Percentiles rank a stretch among this genome's conserved stretches.
Conservation (phyloP, 2,113 vertebrate species). For the Scomber scombrus region DNA sequence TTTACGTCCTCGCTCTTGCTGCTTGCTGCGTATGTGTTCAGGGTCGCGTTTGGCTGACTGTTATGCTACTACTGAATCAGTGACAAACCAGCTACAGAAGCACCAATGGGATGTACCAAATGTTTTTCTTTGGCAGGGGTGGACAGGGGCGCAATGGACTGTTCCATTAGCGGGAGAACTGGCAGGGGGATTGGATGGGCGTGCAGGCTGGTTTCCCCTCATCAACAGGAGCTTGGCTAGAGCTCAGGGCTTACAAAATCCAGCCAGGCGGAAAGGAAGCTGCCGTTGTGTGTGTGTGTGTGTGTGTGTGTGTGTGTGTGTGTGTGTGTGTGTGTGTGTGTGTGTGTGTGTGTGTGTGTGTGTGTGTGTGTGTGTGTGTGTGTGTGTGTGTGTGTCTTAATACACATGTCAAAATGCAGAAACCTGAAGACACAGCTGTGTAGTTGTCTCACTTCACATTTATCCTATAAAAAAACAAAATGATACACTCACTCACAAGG, state of each 20-base stretch:
- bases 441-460: slow-evolving; percentile 22
- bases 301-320: slow-evolving; percentile 15
- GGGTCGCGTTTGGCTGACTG: slow-evolving; percentile 57
- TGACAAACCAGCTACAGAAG: slow-evolving; percentile 77
- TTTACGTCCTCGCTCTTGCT: slow-evolving; percentile 54
- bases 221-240: slow-evolving; percentile 69
- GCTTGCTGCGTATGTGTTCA: slow-evolving; percentile 29
- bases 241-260: slow-evolving; percentile 66
- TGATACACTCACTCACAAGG: neutral
- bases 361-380: too few species aligned
- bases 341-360: neutral
- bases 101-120: slow-evolving; percentile 81
- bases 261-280: slow-evolving; percentile 54
- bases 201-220: slow-evolving; percentile 74
- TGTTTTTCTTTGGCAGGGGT: slow-evolving; percentile 70
- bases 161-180: slow-evolving; percentile 62
- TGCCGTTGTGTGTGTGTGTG: slow-evolving; percentile 5
- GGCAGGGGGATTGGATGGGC: slow-evolving; percentile 56
- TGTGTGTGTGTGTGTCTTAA: neutral
- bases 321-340: slow-evolving; percentile 18
- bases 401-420: slow-evolving; percentile 16
- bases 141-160: slow-evolving; percentile 49
- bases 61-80: slow-evolving; percentile 83
- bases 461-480: neutral
- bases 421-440: slow-evolving; percentile 23